Percentiles rank a stretch among this genome's conserved stretches.
These are phyloP conservation scores for Ellobius talpinus DNA, from an alignment of 2,113 vertebrate species.

Conservation along the genomic window DNA sequence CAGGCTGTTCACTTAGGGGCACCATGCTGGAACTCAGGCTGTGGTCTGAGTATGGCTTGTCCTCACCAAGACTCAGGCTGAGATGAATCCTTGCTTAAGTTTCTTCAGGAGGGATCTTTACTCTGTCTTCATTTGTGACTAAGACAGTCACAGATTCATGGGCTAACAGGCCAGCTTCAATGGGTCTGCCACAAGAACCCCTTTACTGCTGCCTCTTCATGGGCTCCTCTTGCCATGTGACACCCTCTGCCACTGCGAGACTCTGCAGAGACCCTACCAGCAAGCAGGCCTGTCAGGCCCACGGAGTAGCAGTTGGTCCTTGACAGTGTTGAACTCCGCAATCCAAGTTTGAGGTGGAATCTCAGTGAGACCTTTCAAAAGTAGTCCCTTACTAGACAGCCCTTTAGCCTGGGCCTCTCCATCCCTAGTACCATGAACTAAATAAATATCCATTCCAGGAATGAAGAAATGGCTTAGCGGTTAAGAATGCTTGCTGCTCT, in stretches of 20 bases:
- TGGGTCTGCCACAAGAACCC: background rate
- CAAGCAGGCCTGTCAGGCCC: no score
- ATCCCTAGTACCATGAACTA: no score
- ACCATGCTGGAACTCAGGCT: background rate
- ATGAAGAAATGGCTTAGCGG: background rate
- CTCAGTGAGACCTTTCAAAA: background rate
- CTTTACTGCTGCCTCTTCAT: no score
- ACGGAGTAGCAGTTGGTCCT: background rate
- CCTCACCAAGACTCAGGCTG: background rate
- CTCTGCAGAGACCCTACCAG: background rate
- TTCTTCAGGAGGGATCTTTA: background rate
- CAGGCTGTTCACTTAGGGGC: background rate
- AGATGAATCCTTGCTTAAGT: background rate
- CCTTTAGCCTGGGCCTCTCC: background rate
- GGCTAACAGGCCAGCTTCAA: background rate
- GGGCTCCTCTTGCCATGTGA: background rate
- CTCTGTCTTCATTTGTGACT: no score
- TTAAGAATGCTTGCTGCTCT: background rate
- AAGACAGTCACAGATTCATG: no score
- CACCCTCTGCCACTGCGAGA: background rate
- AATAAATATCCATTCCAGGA: background rate
- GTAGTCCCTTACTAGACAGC: background rate
- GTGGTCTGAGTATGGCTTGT: background rate
- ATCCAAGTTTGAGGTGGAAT: background rate
- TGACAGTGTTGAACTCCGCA: background rate